A percentile compares a stretch with the other conserved stretches of the same genome.
phyloP scores from a whole-genome alignment of 2,888 invertebrate species.

The Allolobophora icterica region DNA sequence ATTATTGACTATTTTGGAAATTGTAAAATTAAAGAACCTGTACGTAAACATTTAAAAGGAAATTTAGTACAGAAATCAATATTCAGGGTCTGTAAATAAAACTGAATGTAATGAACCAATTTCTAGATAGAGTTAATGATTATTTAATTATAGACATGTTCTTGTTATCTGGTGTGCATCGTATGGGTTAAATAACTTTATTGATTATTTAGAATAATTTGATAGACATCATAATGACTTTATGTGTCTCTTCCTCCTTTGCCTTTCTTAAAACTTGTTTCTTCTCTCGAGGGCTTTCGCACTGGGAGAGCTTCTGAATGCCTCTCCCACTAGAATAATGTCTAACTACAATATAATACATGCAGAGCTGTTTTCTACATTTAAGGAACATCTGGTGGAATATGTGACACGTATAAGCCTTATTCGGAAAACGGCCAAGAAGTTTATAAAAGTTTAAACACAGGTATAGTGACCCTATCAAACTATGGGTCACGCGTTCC shows the following conservation, averaged over 20 bases:
- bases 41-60: not conserved
- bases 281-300: no score
- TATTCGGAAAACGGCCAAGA: constrained; percentile 25
- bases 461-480: constrained; percentile 97
- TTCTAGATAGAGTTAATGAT: not conserved
- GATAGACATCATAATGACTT: not conserved
- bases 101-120: not conserved
- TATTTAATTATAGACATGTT: not conserved
- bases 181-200: not conserved
- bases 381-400: constrained; percentile 36
- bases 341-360: no score
- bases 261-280: no score
- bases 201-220: not conserved
- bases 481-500: constrained; percentile 80
- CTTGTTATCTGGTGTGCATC: no score
- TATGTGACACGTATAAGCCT: constrained; percentile 33
- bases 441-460: constrained; percentile 83
- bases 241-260: no score
- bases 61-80: not conserved
- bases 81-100: not conserved
- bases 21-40: no score
- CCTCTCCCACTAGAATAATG: no score
- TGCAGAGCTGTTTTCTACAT: not conserved
- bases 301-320: no score
- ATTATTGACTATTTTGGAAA: not conserved